Base-by-base conservation (phyloP, 2,113 vertebrate species). In the Tachycineta bicolor region DNA sequence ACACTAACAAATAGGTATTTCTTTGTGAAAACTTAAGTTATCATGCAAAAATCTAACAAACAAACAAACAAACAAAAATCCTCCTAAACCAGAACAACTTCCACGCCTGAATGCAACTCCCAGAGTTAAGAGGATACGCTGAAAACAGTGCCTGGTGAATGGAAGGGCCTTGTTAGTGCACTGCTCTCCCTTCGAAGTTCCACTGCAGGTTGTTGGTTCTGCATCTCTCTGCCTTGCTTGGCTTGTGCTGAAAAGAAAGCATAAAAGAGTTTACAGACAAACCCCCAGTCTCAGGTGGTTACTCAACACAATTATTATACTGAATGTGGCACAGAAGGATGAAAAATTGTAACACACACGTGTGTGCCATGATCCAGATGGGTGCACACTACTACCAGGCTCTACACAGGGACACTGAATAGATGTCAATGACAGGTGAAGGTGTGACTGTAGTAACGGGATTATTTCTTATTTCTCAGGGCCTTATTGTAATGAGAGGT, bases 71-170 rank as follows among this genome's bases (percentile, higher is more conserved):
- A 90, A 90, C 19, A 43, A 39, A 58, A 67, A 34, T 2, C 4
- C 20, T 14, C 34, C 41, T 41, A 71, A 83, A 93, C n/a, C 41
- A 86, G 70, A 94, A 97, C 97, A 79, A 34, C 53, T 87, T 44
- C 50, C 52, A 73, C 0, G 12, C 53, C 49, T 71, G 37, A 65
- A 53, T 11, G 31, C 37, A 49, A 84, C 33, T 49, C 50, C 46
- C 70, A 41, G 17, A 44, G 53, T 46, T 44, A 83, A 95, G 96
- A 98, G 99, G 99, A 99, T 99, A 99, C 99, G 99, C 73, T 99
- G 99, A 98, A 99, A 99, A 98, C 99, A 99, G 97, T 99, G 99
- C 94, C 97, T 98, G 87, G 99, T 99, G 98, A 99, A 99, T 80
- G 99, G 99, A 97, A 99, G 98, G 94, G 99, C 98, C 97, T 96